Percentiles rank a stretch among this genome's conserved stretches.
Evolutionary conservation across 1,140 invertebrate species (phyloP).

Genomic region (Zaprionus ghesquierei): DNA sequence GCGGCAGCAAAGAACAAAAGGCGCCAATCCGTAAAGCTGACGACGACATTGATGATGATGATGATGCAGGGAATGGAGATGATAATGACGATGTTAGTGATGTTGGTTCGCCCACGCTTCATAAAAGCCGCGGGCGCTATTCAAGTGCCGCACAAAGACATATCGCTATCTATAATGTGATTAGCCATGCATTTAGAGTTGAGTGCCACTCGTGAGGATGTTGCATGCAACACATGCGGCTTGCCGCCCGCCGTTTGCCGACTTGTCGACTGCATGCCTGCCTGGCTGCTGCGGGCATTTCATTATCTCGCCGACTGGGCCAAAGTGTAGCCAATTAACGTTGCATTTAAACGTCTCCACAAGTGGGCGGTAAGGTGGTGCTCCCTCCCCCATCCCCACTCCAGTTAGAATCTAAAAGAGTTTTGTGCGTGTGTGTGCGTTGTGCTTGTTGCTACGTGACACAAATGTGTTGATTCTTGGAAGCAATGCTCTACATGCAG

Average conservation of each 20-base stretch:
- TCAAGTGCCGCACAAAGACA: conserved; percentile 50
- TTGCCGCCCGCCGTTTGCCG: conserved; percentile 14
- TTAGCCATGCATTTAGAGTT: conserved; percentile 51
- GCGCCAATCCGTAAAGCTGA: conserved; percentile 38
- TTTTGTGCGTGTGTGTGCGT: background rate
- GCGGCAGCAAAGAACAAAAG: conserved; percentile 40
- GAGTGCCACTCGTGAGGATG: conserved; percentile 34
- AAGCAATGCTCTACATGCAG: conserved; percentile 28
- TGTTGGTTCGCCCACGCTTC: conserved; percentile 25
- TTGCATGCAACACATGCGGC: conserved; percentile 10
- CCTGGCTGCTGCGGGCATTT: conserved; percentile 33
- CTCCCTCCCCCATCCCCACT: background rate
- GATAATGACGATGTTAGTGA: conserved; percentile 9
- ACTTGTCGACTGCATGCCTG: conserved; percentile 1
- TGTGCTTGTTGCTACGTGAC: conserved; percentile 44
- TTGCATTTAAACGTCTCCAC: conserved; percentile 31
- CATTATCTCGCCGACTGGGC: conserved; percentile 38
- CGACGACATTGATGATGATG: background rate
- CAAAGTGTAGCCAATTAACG: conserved; percentile 48
- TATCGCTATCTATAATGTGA: conserved; percentile 51
- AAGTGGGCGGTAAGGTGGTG: conserved; percentile 41
- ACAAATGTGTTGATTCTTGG: conserved; percentile 56
- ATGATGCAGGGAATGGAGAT: background rate
- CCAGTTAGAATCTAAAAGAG: background rate
- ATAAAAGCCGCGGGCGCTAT: conserved; percentile 18